Evolutionary conservation across 2,888 invertebrate genomes (phyloP), one percentile per base, ranked within the genome.

Genomic region (Venusia cambrica): DNA sequence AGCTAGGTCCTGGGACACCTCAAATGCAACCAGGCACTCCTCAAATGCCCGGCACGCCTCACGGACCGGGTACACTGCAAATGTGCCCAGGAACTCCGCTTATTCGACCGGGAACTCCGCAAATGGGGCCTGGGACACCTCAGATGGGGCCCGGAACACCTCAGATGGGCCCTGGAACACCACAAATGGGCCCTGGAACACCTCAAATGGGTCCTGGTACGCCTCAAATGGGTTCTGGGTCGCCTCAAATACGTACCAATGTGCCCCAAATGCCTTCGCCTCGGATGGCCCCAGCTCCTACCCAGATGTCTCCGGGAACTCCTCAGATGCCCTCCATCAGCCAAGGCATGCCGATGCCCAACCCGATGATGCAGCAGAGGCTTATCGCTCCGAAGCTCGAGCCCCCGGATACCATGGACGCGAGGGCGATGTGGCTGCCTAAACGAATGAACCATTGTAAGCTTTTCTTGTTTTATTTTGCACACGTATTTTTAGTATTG

Each of bases 391-490:
- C 90, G 15, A 90, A 91, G 71, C 62, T 90, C 53, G 90, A 90
- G 61, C 89, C 89, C 9, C 88, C 89, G 20, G 90, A 90, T 51
- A 87, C 88, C 22, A 80, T 87, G 79, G 90, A 90, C 56, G 88
- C 90, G 32, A 76, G 90, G 48, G 78, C 88, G 42, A 89, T 89
- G 79, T 91, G 91, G 91, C 85, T 90, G 73, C 90, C 90, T 48
- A 89, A 90, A 72, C 75, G 89, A 84, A 89, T 91, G 85, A 89
- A 89, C 63, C 89, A 90, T 89, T 87, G 91, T 90, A 90, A 91
- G 91, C 88, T 87, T 87, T 67, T 48, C 45, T 39, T 36, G 18
- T 57, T 65, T 62, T 65, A 51, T 54, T 57, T 56, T 29, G 39
- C 39, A 39, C 39, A 35, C 30, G 18, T 27, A 28, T 10, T 29